Percentiles rank a stretch among this genome's conserved stretches.
Conservation (phyloP, 2,888 invertebrate species). For the Magallana nippona region DNA sequence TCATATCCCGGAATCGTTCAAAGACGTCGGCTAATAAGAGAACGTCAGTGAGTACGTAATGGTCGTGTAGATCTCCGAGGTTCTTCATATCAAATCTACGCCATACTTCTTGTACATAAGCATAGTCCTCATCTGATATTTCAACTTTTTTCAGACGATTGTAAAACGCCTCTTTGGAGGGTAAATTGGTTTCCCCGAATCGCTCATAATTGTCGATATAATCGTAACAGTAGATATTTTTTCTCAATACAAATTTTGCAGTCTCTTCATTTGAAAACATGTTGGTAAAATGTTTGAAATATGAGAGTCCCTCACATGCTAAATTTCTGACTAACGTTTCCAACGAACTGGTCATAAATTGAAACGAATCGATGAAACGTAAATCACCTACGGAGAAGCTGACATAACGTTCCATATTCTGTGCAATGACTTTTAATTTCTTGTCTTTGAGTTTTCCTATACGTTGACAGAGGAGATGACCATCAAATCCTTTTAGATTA, state of each 20-base stretch:
- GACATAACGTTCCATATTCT: slow-evolving; percentile 51
- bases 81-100: slow-evolving; percentile 39
- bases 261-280: slow-evolving; percentile 39
- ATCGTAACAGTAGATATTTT: slow-evolving; percentile 61
- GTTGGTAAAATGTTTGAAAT: slow-evolving; percentile 48
- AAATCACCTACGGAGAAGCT: slow-evolving; percentile 50
- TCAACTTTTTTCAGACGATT: slow-evolving; percentile 48
- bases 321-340: slow-evolving; percentile 48
- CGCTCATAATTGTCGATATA: slow-evolving; percentile 61
- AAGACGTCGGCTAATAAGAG: slow-evolving; percentile 49
- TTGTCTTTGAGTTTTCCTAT: slow-evolving; percentile 44
- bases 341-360: slow-evolving; percentile 46
- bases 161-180: slow-evolving; percentile 52
- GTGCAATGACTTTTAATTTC: slow-evolving; percentile 54
- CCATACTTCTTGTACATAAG: slow-evolving; percentile 48
- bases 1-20: slow-evolving; percentile 44
- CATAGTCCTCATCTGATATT: slow-evolving; percentile 52
- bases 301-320: slow-evolving; percentile 48
- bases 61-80: slow-evolving; percentile 41
- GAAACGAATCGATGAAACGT: slow-evolving; percentile 51
- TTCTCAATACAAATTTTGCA: background rate
- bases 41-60: slow-evolving; percentile 37
- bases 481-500: slow-evolving; percentile 49
- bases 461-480: slow-evolving; percentile 46
- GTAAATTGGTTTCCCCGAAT: slow-evolving; percentile 43